These are phyloP conservation scores for Datnioides undecimradiatus DNA, from an alignment of 2,113 vertebrate genomes.

Conservation along the genomic window DNA sequence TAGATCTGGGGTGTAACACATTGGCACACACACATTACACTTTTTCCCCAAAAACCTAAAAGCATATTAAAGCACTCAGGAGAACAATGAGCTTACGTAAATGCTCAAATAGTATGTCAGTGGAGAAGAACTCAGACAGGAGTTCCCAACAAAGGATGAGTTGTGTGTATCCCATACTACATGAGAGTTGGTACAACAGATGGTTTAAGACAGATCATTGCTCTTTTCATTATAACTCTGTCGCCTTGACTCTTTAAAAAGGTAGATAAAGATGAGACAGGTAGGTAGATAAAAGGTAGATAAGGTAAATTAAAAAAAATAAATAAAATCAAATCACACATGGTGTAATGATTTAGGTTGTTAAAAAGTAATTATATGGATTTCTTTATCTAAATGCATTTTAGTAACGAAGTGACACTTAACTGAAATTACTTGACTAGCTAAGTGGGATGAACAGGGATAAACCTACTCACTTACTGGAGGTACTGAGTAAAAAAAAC, in stretches of 20 bases:
- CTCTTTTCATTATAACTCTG: neutral
- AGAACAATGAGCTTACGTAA: neutral
- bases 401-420: neutral
- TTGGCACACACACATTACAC: neutral
- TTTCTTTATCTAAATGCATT: too few relatives aligned
- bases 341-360: neutral
- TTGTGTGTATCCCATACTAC: neutral
- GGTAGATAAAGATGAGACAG: too few relatives aligned
- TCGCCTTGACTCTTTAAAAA: neutral
- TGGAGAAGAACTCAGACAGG: neutral
- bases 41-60: neutral
- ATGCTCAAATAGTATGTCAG: neutral
- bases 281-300: too few relatives aligned
- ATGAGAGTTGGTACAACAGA: neutral
- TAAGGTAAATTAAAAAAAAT: too few relatives aligned
- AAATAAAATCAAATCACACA: neutral
- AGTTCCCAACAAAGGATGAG: neutral
- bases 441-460: neutral
- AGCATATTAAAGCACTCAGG: neutral
- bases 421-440: neutral
- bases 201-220: neutral
- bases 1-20: too few relatives aligned
- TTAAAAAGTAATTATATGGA: too few relatives aligned
- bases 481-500: neutral
- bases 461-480: neutral